phyloP scores from a whole-genome alignment of 2,797 vertebrate genomes.

The Cossypha caffra region DNA sequence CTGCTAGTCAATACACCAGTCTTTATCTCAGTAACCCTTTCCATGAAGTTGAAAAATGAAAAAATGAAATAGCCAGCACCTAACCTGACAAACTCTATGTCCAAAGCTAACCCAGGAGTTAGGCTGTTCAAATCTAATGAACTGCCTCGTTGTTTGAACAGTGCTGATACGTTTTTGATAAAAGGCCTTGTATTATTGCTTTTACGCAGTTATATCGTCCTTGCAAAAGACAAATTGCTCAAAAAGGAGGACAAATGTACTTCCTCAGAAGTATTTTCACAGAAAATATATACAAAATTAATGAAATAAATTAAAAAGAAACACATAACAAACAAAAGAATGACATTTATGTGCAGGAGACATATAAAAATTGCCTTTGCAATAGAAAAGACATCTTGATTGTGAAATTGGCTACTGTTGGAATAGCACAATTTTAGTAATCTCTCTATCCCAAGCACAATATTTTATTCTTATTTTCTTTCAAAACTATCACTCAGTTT shows the following conservation, averaged over 20 bases:
- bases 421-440: conserved; percentile 41
- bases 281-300: conserved; percentile 20
- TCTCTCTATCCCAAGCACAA: conserved; percentile 20
- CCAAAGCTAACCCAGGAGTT: not conserved
- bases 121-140: conserved; percentile 14
- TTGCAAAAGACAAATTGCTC: conserved; percentile 27
- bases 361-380: conserved; percentile 39
- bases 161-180: conserved; percentile 33
- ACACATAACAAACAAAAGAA: conserved; percentile 13
- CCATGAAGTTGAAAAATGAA: not conserved
- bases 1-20: not conserved
- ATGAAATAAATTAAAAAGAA: conserved; percentile 56
- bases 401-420: conserved; percentile 47
- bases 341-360: conserved; percentile 49
- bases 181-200: conserved; percentile 14
- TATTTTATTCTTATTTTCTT: conserved; percentile 46
- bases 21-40: not conserved
- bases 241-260: conserved; percentile 16
- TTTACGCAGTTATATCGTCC: not conserved
- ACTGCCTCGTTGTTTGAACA: not conserved
- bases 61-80: not conserved
- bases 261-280: not conserved
- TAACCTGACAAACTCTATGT: not conserved
- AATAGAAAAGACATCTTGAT: conserved; percentile 57
- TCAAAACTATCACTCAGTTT: conserved; percentile 45